Percentiles rank a stretch among this genome's conserved stretches.
These are phyloP conservation scores for Tinea pellionella DNA, from an alignment of 2,888 invertebrate species.

Conservation along the genomic window DNA sequence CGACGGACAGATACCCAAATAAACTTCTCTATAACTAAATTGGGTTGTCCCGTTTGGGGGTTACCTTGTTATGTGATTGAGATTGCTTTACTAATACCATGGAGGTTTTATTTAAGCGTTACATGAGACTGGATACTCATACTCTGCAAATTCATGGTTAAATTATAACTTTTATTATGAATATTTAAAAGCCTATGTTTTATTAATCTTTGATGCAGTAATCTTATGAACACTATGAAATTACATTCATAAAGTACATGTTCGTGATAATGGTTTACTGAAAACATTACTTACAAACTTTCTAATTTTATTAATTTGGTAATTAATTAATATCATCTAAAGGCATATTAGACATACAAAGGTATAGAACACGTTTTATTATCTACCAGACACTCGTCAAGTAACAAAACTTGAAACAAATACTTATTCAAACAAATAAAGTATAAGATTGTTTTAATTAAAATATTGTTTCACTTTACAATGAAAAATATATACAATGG, in stretches of 20 bases:
- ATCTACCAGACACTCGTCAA: too few relatives aligned
- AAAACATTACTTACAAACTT: neutral
- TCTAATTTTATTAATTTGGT: neutral
- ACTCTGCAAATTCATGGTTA: neutral
- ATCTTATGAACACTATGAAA: too few relatives aligned
- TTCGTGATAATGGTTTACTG: too few relatives aligned
- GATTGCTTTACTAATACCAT: conserved; percentile 43
- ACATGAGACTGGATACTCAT: neutral
- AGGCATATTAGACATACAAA: neutral
- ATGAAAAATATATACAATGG: neutral
- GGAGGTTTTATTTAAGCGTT: conserved; percentile 26
- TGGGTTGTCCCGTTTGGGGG: conserved; percentile 53
- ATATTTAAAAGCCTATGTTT: neutral
- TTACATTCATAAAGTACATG: too few relatives aligned
- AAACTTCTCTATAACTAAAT: conserved; percentile 61
- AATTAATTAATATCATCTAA: neutral
- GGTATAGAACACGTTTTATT: too few relatives aligned
- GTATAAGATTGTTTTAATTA: neutral
- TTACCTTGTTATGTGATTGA: conserved; percentile 52
- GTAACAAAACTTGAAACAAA: too few relatives aligned
- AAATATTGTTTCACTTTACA: neutral
- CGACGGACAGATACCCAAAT: conserved; percentile 54
- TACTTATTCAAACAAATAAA: too few relatives aligned
- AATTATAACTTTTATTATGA: neutral
- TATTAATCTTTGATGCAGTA: neutral